phyloP scores from a whole-genome alignment of 1,140 invertebrate species.

The Hormaphis cornu region DNA sequence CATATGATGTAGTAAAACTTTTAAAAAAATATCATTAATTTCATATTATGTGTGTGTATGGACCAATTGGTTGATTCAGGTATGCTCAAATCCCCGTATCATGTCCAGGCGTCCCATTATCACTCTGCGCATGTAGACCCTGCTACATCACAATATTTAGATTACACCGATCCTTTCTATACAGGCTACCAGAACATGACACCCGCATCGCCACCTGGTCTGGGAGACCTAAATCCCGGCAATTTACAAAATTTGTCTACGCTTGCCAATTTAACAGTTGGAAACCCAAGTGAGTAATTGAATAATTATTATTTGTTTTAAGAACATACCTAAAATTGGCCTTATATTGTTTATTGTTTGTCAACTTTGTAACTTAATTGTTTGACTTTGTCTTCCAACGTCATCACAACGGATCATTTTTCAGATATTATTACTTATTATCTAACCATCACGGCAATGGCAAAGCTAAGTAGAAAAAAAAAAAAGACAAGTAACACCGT shows the following conservation, averaged over 20 bases:
- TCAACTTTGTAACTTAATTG: too few relatives aligned
- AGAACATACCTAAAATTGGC: background rate
- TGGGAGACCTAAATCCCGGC: slow-evolving; percentile 46
- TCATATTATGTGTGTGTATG: background rate
- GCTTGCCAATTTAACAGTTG: slow-evolving; percentile 47
- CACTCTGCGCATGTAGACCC: slow-evolving; percentile 20
- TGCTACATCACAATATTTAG: slow-evolving; percentile 1
- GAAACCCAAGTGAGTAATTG: slow-evolving; percentile 43
- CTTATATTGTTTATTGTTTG: too few relatives aligned
- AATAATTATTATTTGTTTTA: slow-evolving; percentile 21
- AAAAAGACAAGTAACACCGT: too few relatives aligned
- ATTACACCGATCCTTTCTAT: slow-evolving; percentile 32
- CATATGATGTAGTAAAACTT: too few relatives aligned
- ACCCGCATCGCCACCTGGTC: background rate
- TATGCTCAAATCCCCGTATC: slow-evolving; percentile 29
- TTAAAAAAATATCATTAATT: slow-evolving; percentile 8
- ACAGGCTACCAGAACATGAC: slow-evolving; percentile 21
- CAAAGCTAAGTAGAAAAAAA: too few relatives aligned
- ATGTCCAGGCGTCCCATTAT: slow-evolving; percentile 27
- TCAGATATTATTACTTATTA: too few relatives aligned
- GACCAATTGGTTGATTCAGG: slow-evolving; percentile 16
- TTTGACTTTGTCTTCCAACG: too few relatives aligned
- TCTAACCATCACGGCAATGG: too few relatives aligned
- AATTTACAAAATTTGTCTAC: slow-evolving; percentile 56
- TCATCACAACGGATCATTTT: too few relatives aligned